Evolutionary conservation across 2,797 vertebrate species (phyloP), one percentile per base, ranked within the genome.

Genomic region (Sylvia borin): DNA sequence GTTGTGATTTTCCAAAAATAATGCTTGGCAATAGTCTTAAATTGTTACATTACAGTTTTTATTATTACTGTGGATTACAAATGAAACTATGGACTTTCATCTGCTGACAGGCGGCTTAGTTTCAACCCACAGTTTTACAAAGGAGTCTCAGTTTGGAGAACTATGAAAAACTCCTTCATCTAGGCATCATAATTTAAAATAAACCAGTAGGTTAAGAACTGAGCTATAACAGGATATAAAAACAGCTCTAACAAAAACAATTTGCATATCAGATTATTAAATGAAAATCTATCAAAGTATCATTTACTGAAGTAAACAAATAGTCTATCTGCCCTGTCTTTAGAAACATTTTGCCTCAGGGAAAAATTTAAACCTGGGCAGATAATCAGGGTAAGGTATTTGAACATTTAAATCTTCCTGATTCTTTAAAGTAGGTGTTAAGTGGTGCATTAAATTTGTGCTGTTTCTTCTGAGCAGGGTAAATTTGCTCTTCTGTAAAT

Each of bases 391-490:
- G 76, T 81, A 95, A 90, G 87, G 79, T 93, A 88, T 90, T 85
- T 92, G 89, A 89, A 91, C 82, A 89, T 78, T 93, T 90, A 92
- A 94, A 92, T 94, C 89, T 86, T 93, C 48, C 89, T 88, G 70
- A 92, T 80, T 62, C 89, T 94, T 97, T 88, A 92, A 86, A 93
- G 73, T 85, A 92, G 57, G 48, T 81, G 79, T 86, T 94, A 94
- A 96, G 82, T 90, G 92, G 48, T 93, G 90, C 97, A 93, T 96
- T 95, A 95, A 95, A 90, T 88, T 92, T 90, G 90, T 86, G 85
- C 88, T 79, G 66, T 83, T 95, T 88, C 91, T 88, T 91, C 71
- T 64, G 64, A 90, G 83, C 79, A 57, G 82, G 58, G 85, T 55
- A 60, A 94, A 92, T 90, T 92, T 88, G 21, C 74, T 95, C 53